phyloP scores from a whole-genome alignment of 2,888 invertebrate genomes.

The Morinoia aosen region DNA sequence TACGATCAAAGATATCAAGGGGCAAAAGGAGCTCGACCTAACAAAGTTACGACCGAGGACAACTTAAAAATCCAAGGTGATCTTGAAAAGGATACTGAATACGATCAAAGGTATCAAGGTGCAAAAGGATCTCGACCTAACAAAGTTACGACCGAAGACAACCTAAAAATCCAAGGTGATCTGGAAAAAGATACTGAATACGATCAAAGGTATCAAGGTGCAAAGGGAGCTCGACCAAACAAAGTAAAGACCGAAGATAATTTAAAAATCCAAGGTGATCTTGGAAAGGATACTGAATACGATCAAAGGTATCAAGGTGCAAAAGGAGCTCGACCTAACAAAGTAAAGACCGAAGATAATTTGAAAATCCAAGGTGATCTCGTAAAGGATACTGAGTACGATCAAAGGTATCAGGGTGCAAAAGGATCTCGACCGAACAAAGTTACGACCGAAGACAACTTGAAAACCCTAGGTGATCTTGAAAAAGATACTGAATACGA shows the following conservation, averaged over 20 bases:
- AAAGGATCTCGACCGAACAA: background rate
- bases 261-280: background rate
- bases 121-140: slow-evolving; percentile 39
- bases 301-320: slow-evolving; percentile 30
- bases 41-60: background rate
- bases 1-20: background rate
- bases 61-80: slow-evolving; percentile 61
- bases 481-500: slow-evolving; percentile 59
- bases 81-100: slow-evolving; percentile 55
- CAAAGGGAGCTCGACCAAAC: background rate
- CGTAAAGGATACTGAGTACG: slow-evolving; percentile 40
- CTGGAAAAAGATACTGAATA: too few relatives aligned
- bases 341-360: slow-evolving; percentile 31
- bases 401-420: slow-evolving; percentile 10
- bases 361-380: slow-evolving; percentile 50
- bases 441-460: slow-evolving; percentile 18
- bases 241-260: background rate
- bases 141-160: background rate
- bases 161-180: background rate
- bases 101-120: too few relatives aligned
- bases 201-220: too few relatives aligned
- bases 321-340: background rate
- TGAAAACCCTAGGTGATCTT: slow-evolving; percentile 61
- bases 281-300: slow-evolving; percentile 22
- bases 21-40: background rate